Base-by-base conservation (phyloP, 2,797 vertebrate genomes). In the Ficedula albicollis region DNA sequence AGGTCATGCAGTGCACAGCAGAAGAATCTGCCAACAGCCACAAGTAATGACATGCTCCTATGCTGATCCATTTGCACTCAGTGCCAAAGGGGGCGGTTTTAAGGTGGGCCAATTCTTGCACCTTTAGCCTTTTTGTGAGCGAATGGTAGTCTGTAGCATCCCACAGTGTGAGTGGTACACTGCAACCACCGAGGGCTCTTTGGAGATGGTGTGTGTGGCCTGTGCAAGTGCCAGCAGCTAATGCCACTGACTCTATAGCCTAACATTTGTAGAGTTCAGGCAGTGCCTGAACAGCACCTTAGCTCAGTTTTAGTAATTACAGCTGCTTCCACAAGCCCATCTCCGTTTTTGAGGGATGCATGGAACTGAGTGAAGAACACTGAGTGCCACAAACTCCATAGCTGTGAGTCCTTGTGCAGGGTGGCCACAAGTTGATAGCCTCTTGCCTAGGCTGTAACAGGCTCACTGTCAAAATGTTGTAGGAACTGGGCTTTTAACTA, bases 61-160 rank as follows among this genome's bases (percentile, higher is more conserved):
- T 38, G 23, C 62, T 34, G 76, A 8, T 38, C 30, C 34, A 9
- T 59, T 39, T 74, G 60, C 39, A 38, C 18, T 58, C 21, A 1
- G 38, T 39, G 38, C 29, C 48, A 17, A 56, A 56, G 32, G 48
- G 30, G 62, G 6, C 15, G 3, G 72, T 84, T 48, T 55, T 69
- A 36, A 64, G 41, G 30, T 41, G 49, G 66, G 14, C 20, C 29
- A 11, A 13, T 30, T 41, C 39, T 59, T 51, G 23, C 9, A 23
- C 26, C 15, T 41, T 54, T 60, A 49, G 22, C 16, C 4, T 16
- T 62, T 46, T 74, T 66, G 69, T 34, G 48, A 46, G 64, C 0
- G 0, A 17, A 4, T 20, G 22, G 14, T 22, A 5, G 34, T 29
- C 19, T 0, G 0, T 52, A 58, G 17, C 76, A 43, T 46, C 55